A percentile compares a stretch with the other conserved stretches of the same genome.
Conservation (phyloP, 2,113 vertebrate genomes). For the Pseudorectes ferrugineus region DNA sequence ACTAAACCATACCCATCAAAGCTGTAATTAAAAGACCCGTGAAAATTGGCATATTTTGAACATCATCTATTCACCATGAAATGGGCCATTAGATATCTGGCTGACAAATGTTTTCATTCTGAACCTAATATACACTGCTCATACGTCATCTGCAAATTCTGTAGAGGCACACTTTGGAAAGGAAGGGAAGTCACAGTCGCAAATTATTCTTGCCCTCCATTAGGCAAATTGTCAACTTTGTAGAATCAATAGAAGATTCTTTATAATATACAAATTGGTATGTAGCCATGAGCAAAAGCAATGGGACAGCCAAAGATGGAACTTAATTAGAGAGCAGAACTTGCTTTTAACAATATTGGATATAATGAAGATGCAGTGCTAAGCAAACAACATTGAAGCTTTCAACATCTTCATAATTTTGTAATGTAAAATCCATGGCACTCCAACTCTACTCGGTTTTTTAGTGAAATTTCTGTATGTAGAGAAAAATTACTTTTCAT, state of each 20-base stretch:
- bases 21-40: slow-evolving; percentile 20
- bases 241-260: slow-evolving; percentile 36
- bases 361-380: neutral
- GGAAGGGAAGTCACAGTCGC: neutral
- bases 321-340: slow-evolving; percentile 25
- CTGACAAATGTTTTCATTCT: slow-evolving; percentile 26
- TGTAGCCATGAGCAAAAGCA: slow-evolving; percentile 14
- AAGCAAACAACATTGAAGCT: neutral
- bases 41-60: slow-evolving; percentile 3
- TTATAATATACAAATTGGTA: slow-evolving; percentile 28
- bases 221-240: slow-evolving; percentile 52
- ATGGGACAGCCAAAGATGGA: neutral
- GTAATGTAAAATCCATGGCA: neutral
- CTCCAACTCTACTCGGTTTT: neutral
- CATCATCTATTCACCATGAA: neutral
- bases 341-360: neutral
- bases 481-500: neutral
- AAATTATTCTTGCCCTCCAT: slow-evolving; percentile 56
- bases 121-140: neutral
- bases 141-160: slow-evolving; percentile 25
- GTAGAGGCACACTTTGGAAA: slow-evolving; percentile 11
- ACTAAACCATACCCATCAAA: neutral
- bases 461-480: neutral
- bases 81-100: slow-evolving; percentile 17
- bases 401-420: neutral